Percentiles rank a stretch among this genome's conserved stretches.
phyloP scores from a whole-genome alignment of 1,140 invertebrate genomes.

The Procambarus virginalis region DNA sequence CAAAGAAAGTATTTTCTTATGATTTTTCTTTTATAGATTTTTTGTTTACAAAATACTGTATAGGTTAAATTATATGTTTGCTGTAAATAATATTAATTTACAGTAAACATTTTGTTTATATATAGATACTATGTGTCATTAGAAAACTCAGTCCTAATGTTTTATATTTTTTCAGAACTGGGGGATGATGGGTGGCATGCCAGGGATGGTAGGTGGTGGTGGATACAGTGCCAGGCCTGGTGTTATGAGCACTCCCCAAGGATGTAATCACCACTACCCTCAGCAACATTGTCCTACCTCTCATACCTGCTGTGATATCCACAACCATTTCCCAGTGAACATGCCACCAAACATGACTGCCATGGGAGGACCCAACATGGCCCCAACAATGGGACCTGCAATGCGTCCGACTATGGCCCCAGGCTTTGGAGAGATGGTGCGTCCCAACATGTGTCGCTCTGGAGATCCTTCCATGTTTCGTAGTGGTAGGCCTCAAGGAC shows the following conservation, averaged over 20 bases:
- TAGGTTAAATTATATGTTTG: too few species aligned
- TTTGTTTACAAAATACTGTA: too few species aligned
- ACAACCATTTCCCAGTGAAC: conserved; percentile 45
- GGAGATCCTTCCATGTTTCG: conserved; percentile 58
- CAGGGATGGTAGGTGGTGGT: conserved; percentile 18
- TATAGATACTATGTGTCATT: too few species aligned
- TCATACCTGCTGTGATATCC: conserved; percentile 48
- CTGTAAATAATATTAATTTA: too few species aligned
- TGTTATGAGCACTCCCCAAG: conserved; percentile 9
- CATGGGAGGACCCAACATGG: conserved; percentile 47
- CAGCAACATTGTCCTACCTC: conserved; percentile 52
- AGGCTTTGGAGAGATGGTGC: conserved; percentile 54
- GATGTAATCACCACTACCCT: conserved; percentile 47
- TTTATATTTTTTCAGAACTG: conserved; percentile 44
- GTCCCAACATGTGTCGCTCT: conserved; percentile 52
- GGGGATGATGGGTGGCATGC: conserved; percentile 47
- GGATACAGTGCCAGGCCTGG: conserved; percentile 33
- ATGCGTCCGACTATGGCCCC: conserved; percentile 45
- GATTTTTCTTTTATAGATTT: too few species aligned
- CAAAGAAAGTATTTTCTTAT: too few species aligned
- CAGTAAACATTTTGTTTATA: too few species aligned
- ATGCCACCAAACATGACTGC: conserved; percentile 55
- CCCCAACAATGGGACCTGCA: conserved; percentile 23
- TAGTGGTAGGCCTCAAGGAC: conserved; percentile 47
- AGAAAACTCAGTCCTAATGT: not conserved